Conservation (phyloP, 2,888 invertebrate species). For the Cephus sareptanus region DNA sequence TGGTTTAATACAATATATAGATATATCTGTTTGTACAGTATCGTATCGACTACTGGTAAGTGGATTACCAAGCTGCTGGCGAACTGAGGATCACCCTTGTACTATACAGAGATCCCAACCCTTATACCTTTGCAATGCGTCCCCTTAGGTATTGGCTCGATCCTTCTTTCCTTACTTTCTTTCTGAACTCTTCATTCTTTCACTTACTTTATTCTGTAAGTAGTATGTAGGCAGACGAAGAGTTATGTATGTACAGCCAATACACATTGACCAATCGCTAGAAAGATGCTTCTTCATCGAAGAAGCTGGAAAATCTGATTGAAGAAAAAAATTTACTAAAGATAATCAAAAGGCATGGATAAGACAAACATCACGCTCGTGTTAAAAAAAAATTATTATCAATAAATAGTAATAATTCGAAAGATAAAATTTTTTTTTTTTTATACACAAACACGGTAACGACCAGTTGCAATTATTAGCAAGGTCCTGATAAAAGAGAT, state of each 20-base stretch:
- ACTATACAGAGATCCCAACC: not conserved
- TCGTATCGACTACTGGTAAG: slow-evolving; percentile 41
- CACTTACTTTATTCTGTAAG: not conserved
- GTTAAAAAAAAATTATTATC: too few species aligned
- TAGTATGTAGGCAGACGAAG: not conserved
- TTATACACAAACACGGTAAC: not conserved
- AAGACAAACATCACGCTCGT: too few species aligned
- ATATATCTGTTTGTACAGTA: slow-evolving; percentile 31
- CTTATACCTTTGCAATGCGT: not conserved
- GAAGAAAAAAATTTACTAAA: not conserved
- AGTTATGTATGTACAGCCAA: not conserved
- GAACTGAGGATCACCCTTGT: not conserved
- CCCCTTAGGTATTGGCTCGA: not conserved
- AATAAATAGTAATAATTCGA: too few species aligned
- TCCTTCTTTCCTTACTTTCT: not conserved
- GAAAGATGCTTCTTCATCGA: not conserved
- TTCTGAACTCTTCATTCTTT: not conserved
- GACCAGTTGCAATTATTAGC: not conserved
- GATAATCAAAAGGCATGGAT: too few species aligned
- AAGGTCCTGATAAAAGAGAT: not conserved
- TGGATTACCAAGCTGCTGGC: slow-evolving; percentile 42
- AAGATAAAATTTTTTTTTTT: too few species aligned
- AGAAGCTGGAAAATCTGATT: not conserved
- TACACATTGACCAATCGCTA: not conserved
- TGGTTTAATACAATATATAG: slow-evolving; percentile 36